Evolutionary conservation across 2,113 vertebrate species (phyloP).

Genomic region (Poeciliopsis retropinna): DNA sequence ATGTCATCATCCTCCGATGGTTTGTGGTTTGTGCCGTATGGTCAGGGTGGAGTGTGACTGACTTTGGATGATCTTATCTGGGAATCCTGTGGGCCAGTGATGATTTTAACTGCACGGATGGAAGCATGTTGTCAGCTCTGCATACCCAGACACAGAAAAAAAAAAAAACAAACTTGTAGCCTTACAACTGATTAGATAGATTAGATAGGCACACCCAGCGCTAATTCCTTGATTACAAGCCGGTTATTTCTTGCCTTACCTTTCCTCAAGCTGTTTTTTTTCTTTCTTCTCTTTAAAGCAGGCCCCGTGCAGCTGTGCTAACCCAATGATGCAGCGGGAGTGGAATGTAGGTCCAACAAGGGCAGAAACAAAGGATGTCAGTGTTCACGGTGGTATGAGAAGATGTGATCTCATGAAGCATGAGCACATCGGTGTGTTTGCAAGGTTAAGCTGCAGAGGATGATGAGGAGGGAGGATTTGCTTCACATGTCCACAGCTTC

Average conservation of each 20-base stretch:
- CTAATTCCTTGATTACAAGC: slow-evolving; percentile 13
- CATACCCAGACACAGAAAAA: slow-evolving; percentile 24
- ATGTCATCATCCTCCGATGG: slow-evolving; percentile 58
- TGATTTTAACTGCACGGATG: slow-evolving; percentile 44
- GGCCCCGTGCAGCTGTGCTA: slow-evolving; percentile 73
- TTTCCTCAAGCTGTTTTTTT: slow-evolving; percentile 44
- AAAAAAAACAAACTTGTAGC: not conserved
- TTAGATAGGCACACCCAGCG: not conserved
- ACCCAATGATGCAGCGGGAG: slow-evolving; percentile 72
- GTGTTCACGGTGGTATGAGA: slow-evolving; percentile 65
- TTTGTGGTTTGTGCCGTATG: slow-evolving; percentile 59
- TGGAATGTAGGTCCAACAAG: slow-evolving; percentile 75
- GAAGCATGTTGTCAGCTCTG: slow-evolving; percentile 40
- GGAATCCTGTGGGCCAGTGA: slow-evolving; percentile 57
- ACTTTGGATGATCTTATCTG: slow-evolving; percentile 45
- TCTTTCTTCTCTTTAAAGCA: slow-evolving; percentile 28
- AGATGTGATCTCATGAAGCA: slow-evolving; percentile 78
- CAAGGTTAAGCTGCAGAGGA: slow-evolving; percentile 44
- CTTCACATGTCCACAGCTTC: slow-evolving; percentile 49
- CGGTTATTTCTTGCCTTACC: slow-evolving; percentile 46
- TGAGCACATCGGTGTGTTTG: slow-evolving; percentile 68
- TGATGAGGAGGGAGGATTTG: slow-evolving; percentile 49
- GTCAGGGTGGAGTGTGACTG: slow-evolving; percentile 63
- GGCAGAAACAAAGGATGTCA: slow-evolving; percentile 71
- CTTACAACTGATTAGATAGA: not conserved